Conservation (phyloP, 2,113 vertebrate genomes). For the Corapipo altera region DNA sequence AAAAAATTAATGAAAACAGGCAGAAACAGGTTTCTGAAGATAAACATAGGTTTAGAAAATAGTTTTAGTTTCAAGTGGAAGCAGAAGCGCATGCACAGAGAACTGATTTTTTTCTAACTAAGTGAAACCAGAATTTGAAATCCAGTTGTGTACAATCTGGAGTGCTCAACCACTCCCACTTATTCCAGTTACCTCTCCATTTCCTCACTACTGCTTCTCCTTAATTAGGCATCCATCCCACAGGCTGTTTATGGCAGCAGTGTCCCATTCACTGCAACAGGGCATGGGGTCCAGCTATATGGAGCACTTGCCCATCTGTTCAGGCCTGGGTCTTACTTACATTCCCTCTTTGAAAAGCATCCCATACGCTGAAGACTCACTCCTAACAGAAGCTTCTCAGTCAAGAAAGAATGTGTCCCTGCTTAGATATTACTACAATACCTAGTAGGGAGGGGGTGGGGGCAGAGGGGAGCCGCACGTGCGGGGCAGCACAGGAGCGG, state of each 20-base stretch:
- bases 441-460: too few species aligned
- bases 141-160: not conserved
- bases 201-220: not conserved
- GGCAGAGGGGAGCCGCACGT: too few species aligned
- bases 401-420: not conserved
- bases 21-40: constrained; percentile 38
- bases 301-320: not conserved
- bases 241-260: not conserved
- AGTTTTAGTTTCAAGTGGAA: constrained; percentile 25
- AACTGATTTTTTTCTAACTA: not conserved
- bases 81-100: not conserved
- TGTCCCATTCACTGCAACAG: not conserved
- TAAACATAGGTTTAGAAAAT: constrained; percentile 29
- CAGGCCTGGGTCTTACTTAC: not conserved
- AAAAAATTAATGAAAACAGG: not conserved
- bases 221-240: not conserved
- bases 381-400: not conserved
- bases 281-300: not conserved
- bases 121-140: constrained; percentile 24
- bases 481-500: too few species aligned
- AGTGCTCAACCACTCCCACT: not conserved
- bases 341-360: not conserved
- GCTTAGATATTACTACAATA: not conserved
- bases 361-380: not conserved
- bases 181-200: not conserved